Evolutionary conservation across 2,113 vertebrate species (phyloP).

Genomic region (Periophthalmus modestus): DNA sequence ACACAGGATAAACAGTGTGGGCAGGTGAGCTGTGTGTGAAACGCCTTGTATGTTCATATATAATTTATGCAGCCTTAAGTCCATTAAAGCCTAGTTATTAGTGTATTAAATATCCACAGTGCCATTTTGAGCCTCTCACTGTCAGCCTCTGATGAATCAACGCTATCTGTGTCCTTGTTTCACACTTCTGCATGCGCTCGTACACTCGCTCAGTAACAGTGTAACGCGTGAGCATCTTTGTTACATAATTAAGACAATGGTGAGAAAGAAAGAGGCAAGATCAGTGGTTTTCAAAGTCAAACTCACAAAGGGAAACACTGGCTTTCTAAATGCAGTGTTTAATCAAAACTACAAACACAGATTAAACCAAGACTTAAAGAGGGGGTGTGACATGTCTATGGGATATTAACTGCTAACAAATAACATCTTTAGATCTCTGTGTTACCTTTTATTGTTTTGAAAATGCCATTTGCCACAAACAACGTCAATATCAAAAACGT

Average conservation of each 20-base stretch:
- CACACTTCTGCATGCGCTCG: constrained; percentile 27
- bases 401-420: too few relatives aligned
- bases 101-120: constrained; percentile 32
- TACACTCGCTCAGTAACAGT: constrained; percentile 26
- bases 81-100: constrained; percentile 20
- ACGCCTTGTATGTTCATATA: not conserved
- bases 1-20: constrained; percentile 1
- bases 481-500: too few relatives aligned
- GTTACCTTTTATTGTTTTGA: too few relatives aligned
- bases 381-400: too few relatives aligned
- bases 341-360: not conserved
- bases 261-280: not conserved
- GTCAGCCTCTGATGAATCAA: constrained; percentile 51
- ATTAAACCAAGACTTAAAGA: not conserved
- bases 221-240: constrained; percentile 12
- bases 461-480: too few relatives aligned
- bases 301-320: not conserved
- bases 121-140: constrained; percentile 27
- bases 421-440: too few relatives aligned
- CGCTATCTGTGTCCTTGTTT: constrained; percentile 29
- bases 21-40: not conserved
- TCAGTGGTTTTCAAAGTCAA: not conserved
- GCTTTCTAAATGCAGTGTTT: not conserved
- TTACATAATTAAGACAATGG: constrained; percentile 19
- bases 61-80: constrained; percentile 15